Base-by-base conservation (phyloP, 2,113 vertebrate genomes). In the Macheiramphus alcinus region DNA sequence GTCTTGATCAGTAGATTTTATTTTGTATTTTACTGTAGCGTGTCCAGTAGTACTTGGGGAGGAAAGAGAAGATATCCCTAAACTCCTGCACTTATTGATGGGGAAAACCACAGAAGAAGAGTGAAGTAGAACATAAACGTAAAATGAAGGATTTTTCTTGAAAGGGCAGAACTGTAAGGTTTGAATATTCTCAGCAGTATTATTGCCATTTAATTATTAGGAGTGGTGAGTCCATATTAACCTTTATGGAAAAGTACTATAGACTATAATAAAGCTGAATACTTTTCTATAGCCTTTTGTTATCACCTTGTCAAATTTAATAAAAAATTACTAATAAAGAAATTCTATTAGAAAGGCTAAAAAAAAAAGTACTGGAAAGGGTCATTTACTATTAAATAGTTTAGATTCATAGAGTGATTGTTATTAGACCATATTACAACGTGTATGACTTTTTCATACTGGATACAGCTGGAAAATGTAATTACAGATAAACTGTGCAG, bases 281-380 rank as follows among this genome's bases (percentile, higher is more conserved):
- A 66, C 48, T 83, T 91, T 90, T 62, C 86, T 73, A 4, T 43
- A 86, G 65, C 68, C 50, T 93, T 94, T 86, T 92, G 73, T 91
- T 95, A 88, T 38, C 73, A 53, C n/a, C 66, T 50, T 93, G 62
- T 95, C 89, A 91, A 91, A 80, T 89, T 74, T 50, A 84, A 86
- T 83, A 89, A 78, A 71, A 90, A 63, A 67, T 18, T n/a, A 25
- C 53, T 45, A 56, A 80, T 76, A 61, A 74, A 50, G 36, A 58
- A 67, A 42, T 86, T 80, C 19, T 52, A 53, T 81, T 61, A 48
- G 25, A 66, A 70, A 65, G 40, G 48, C 58, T 85, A 63, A 48
- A 88, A 86, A 68, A 76, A 68, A 80, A 52, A 66, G 38, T 36
- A 36, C 62, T 76, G 62, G 74, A 42, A 85, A 87, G 42, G 40